Conservation (phyloP, 2,113 vertebrate genomes). For the Ptilonorhynchus violaceus region DNA sequence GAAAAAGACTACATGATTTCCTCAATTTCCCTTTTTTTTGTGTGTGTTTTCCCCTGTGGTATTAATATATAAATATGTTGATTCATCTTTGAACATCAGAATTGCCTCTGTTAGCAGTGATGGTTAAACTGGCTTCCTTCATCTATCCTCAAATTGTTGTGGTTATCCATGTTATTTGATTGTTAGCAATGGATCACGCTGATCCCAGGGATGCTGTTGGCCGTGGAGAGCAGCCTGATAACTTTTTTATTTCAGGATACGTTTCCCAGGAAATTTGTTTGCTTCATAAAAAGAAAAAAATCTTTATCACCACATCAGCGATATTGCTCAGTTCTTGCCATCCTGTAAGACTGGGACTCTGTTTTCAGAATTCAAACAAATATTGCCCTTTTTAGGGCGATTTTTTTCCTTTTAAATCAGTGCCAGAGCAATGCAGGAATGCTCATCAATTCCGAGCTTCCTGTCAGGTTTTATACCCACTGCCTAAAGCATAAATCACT, state of each 20-base stretch:
- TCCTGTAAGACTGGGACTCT: background rate
- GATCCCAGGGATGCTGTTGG: background rate
- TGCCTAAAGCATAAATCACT: background rate
- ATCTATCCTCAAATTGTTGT: background rate
- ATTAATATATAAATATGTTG: background rate
- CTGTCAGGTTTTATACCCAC: background rate
- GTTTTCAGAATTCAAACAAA: background rate
- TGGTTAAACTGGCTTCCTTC: background rate
- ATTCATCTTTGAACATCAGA: background rate
- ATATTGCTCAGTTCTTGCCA: background rate
- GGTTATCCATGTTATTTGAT: background rate
- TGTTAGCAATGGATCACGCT: background rate
- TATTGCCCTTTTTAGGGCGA: background rate
- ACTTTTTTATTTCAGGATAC: background rate
- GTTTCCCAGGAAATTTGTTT: background rate
- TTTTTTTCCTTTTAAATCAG: background rate
- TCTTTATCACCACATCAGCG: background rate
- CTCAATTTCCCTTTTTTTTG: background rate
- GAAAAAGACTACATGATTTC: background rate
- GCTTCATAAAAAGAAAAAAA: background rate
- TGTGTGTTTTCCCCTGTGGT: accelerated
- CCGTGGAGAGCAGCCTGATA: background rate
- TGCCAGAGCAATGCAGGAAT: background rate
- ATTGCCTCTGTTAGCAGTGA: background rate
- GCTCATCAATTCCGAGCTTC: background rate